phyloP scores from a whole-genome alignment of 1,140 invertebrate genomes.

The honey bee (Apis mellifera) region DNA sequence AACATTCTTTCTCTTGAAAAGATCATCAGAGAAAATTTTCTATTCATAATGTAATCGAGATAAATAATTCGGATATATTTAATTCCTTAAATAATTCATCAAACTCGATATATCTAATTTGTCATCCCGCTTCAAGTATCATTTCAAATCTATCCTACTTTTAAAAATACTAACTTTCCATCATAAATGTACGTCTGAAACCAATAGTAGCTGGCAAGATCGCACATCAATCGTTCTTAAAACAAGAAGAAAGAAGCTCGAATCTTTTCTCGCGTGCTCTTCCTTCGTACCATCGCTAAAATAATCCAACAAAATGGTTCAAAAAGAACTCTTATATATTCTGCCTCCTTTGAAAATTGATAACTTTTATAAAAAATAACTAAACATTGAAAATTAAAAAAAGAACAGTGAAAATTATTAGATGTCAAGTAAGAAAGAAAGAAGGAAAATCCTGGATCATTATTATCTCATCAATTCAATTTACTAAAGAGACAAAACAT shows the following conservation, averaged over 20 bases:
- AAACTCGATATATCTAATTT: not conserved
- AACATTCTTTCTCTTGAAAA: no score
- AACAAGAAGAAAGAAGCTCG: not conserved
- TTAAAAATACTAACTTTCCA: constrained; percentile 1
- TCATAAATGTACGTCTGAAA: constrained; percentile 4
- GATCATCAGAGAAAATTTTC: not conserved
- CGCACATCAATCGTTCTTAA: constrained; percentile 2
- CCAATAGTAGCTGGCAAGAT: not conserved
- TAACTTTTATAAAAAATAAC: not conserved
- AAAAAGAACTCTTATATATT: not conserved
- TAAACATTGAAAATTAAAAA: not conserved
- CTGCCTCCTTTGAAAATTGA: not conserved
- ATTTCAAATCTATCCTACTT: not conserved
- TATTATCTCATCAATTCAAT: no score
- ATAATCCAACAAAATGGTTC: not conserved
- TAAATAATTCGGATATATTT: not conserved
- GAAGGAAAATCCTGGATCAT: no score
- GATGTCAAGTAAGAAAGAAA: no score
- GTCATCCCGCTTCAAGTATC: no score
- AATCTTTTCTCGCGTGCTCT: not conserved
- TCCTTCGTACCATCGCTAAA: not conserved
- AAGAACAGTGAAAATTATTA: no score
- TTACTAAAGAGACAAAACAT: no score
- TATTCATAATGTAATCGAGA: not conserved
- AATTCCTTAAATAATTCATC: not conserved